Conservation (phyloP, 2,888 invertebrate species). For the Chrysolina haemoptera region DNA sequence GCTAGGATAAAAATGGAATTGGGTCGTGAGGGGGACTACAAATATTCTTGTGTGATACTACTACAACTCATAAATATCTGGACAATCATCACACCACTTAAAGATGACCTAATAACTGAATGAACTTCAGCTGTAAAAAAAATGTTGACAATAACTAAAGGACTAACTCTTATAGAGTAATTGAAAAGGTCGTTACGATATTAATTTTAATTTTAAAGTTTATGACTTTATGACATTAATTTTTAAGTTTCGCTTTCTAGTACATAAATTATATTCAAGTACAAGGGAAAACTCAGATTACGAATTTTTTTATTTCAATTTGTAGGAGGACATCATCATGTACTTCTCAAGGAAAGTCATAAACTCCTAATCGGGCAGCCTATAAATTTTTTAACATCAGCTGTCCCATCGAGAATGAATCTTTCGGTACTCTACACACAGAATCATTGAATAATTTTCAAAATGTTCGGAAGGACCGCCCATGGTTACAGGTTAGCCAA, state of each 20-base stretch:
- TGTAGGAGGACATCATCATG: slow-evolving; percentile 15
- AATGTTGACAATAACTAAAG: too few relatives aligned
- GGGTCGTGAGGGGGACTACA: too few relatives aligned
- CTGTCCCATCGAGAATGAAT: slow-evolving; percentile 50
- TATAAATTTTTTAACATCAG: slow-evolving; percentile 45
- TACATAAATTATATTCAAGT: slow-evolving; percentile 13
- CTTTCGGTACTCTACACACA: slow-evolving; percentile 51
- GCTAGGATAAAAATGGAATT: too few relatives aligned
- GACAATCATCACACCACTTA: too few relatives aligned
- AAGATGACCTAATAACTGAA: too few relatives aligned
- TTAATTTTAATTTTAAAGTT: neutral
- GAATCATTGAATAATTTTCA: slow-evolving; percentile 46
- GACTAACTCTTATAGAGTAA: too few relatives aligned
- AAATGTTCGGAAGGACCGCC: slow-evolving; percentile 54
- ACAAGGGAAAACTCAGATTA: neutral
- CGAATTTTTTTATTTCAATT: slow-evolving; percentile 20
- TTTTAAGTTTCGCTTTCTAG: slow-evolving; percentile 6
- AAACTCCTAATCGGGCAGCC: slow-evolving; percentile 29
- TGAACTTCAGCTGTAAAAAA: too few relatives aligned
- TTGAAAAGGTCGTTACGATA: neutral
- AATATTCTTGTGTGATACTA: too few relatives aligned
- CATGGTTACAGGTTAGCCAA: slow-evolving; percentile 42
- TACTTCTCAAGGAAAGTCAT: slow-evolving; percentile 5
- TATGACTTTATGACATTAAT: slow-evolving; percentile 21
- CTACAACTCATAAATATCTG: too few relatives aligned